A percentile compares a stretch with the other conserved stretches of the same genome.
phyloP scores from a whole-genome alignment of 2,113 vertebrate species.

The Sylvietta virens region DNA sequence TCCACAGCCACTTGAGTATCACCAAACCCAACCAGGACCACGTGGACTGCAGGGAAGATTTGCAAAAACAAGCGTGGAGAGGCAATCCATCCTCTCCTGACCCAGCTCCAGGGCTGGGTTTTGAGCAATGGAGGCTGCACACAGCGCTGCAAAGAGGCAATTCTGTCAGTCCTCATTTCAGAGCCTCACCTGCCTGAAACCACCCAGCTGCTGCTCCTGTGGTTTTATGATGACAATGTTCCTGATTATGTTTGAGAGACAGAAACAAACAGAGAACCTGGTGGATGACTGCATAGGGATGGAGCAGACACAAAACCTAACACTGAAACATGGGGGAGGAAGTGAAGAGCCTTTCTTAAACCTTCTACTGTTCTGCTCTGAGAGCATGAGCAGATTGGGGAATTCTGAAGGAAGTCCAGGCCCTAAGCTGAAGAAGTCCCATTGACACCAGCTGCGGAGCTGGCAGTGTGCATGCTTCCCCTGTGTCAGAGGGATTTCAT shows the following conservation, averaged over 20 bases:
- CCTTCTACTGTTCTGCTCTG: neutral
- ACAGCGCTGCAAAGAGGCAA: neutral
- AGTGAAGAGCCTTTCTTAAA: neutral
- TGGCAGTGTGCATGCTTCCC: neutral
- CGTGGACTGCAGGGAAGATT: fast-evolving
- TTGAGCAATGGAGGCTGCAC: neutral
- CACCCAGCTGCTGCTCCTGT: neutral
- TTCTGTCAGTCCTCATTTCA: neutral
- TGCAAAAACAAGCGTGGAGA: neutral
- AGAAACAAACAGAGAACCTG: neutral
- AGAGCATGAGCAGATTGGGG: neutral
- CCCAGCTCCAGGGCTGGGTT: neutral
- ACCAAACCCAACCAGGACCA: neutral
- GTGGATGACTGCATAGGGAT: neutral
- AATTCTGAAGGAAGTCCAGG: neutral
- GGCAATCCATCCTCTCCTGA: neutral
- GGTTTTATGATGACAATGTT: neutral
- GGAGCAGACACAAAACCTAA: neutral
- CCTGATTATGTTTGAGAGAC: neutral
- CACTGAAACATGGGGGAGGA: fast-evolving
- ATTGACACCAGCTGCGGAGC: neutral
- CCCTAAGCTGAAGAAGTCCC: neutral
- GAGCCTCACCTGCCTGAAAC: neutral
- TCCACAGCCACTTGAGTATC: neutral
- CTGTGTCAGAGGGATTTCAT: neutral